Conservation (phyloP, 1,140 invertebrate species). For the Dufourea novaeangliae region DNA sequence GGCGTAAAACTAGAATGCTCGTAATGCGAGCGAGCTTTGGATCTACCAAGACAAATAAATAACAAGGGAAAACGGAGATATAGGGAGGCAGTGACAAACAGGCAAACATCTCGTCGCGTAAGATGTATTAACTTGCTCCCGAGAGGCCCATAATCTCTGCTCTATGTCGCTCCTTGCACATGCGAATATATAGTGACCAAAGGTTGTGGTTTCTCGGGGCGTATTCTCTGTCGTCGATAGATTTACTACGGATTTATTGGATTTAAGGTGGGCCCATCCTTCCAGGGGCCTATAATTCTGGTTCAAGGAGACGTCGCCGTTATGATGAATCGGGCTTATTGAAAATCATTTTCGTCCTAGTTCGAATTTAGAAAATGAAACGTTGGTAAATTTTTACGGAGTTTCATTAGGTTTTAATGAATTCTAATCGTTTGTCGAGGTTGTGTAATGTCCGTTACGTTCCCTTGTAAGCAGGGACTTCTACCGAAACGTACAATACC, state of each 20-base stretch:
- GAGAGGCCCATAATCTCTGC: conserved; percentile 31
- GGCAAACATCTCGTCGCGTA: conserved; percentile 43
- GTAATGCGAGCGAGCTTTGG: not conserved
- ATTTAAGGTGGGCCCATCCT: not conserved
- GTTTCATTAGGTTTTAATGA: no score
- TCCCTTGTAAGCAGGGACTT: no score
- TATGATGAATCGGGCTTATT: no score
- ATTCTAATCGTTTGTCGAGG: no score
- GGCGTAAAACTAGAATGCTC: not conserved
- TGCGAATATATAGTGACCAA: not conserved
- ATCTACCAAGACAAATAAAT: conserved; percentile 18
- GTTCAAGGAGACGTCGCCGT: not conserved
- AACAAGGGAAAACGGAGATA: conserved; percentile 29
- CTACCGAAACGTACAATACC: no score
- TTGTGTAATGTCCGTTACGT: no score
- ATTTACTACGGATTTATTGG: conserved; percentile 12
- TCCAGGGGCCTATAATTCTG: not conserved
- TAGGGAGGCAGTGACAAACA: conserved; percentile 46
- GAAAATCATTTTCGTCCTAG: no score
- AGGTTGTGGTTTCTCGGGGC: not conserved
- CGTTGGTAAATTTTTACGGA: no score
- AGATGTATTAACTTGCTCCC: conserved; percentile 41
- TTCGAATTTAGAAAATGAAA: no score
- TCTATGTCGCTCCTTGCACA: not conserved
- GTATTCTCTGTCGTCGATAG: not conserved